Evolutionary conservation across 2,888 invertebrate species (phyloP).

Genomic region (Linyphia triangularis): DNA sequence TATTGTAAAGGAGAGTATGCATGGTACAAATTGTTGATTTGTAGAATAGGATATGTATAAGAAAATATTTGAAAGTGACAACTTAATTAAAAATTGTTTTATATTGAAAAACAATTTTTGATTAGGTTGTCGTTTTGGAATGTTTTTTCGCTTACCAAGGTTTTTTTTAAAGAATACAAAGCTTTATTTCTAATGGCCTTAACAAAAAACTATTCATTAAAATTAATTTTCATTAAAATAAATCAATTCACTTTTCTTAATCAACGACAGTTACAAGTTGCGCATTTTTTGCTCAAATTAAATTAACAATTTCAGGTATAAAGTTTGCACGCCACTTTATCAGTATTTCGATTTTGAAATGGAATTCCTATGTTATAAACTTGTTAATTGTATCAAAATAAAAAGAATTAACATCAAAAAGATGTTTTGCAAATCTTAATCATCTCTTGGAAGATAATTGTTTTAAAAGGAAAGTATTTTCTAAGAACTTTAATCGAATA

Average conservation of each 20-base stretch:
- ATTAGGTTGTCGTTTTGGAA: not conserved
- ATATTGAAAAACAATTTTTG: not conserved
- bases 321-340: not conserved
- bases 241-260: slow-evolving; percentile 37
- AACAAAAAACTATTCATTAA: not conserved
- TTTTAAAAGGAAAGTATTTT: not conserved
- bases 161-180: not conserved
- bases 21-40: too few relatives aligned
- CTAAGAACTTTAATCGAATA: slow-evolving; percentile 12
- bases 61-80: too few relatives aligned
- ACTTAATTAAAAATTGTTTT: too few relatives aligned
- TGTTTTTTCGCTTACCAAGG: not conserved
- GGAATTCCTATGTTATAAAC: not conserved
- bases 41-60: too few relatives aligned
- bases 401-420: not conserved
- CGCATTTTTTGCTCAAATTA: slow-evolving; percentile 20
- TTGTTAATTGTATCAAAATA: not conserved
- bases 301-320: not conserved
- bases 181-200: too few relatives aligned
- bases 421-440: not conserved
- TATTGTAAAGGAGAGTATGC: too few relatives aligned
- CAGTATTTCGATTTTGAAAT: not conserved
- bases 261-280: slow-evolving; percentile 7
- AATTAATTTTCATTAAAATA: slow-evolving; percentile 30
- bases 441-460: slow-evolving; percentile 14